Evolutionary conservation across 2,888 invertebrate species (phyloP).

Genomic region (Athalia circularis): DNA sequence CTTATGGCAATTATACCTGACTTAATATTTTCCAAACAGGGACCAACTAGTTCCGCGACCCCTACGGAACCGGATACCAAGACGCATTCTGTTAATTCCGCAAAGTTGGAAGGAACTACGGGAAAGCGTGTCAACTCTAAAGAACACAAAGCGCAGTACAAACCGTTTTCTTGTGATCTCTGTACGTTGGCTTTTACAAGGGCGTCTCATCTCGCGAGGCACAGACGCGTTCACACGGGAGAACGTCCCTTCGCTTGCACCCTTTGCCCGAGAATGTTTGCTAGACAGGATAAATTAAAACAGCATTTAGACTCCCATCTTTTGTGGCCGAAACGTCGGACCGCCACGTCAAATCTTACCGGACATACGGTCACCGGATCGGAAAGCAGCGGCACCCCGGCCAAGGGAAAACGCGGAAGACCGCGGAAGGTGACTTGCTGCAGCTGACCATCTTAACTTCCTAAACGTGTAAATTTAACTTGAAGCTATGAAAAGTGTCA

Average conservation of each 20-base stretch:
- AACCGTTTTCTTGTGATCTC: slow-evolving; percentile 70
- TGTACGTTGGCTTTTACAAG: slow-evolving; percentile 77
- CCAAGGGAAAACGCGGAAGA: slow-evolving; percentile 67
- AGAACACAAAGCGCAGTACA: slow-evolving; percentile 65
- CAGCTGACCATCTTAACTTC: slow-evolving; percentile 43
- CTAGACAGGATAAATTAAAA: slow-evolving; percentile 83
- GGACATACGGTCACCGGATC: slow-evolving; percentile 28
- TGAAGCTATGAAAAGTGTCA: slow-evolving; percentile 36
- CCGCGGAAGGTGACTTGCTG: slow-evolving; percentile 65
- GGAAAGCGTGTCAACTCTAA: slow-evolving; percentile 50
- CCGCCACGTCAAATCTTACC: slow-evolving; percentile 46
- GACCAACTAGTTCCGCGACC: slow-evolving; percentile 8
- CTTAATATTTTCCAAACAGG: background rate
- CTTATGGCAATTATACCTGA: no score
- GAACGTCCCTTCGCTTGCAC: slow-evolving; percentile 83
- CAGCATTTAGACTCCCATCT: slow-evolving; percentile 76
- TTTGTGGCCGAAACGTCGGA: slow-evolving; percentile 65
- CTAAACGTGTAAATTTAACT: slow-evolving; percentile 39
- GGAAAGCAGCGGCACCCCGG: slow-evolving; percentile 49
- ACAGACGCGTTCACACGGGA: slow-evolving; percentile 83
- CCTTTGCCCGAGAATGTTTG: slow-evolving; percentile 83
- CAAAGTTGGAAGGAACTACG: slow-evolving; percentile 1
- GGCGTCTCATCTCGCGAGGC: slow-evolving; percentile 82
- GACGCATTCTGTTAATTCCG: background rate
- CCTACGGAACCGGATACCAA: background rate